Conservation (phyloP, 1,140 invertebrate species). For the Calephelis nemesis region DNA sequence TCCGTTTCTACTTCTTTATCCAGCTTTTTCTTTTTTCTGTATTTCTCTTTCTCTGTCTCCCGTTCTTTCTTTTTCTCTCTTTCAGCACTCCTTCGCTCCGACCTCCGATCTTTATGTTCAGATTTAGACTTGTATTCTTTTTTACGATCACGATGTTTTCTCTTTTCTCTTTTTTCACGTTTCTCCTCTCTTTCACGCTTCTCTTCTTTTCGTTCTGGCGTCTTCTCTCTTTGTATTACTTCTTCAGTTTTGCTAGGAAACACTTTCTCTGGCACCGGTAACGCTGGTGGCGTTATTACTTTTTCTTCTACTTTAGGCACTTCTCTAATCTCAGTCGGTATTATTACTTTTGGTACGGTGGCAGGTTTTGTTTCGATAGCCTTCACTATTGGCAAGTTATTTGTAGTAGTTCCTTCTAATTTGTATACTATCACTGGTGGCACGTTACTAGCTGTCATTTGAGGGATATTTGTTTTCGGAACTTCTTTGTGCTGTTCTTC, state of each 20-base stretch:
- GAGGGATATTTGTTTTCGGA: conserved; percentile 40
- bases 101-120: conserved; percentile 45
- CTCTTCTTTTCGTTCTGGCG: conserved; percentile 34
- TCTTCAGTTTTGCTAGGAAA: conserved; percentile 26
- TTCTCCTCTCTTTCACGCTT: conserved; percentile 31
- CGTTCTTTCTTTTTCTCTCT: conserved; percentile 40
- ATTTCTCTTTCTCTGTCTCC: conserved; percentile 39
- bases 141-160: conserved; percentile 49
- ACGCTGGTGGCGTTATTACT: conserved; percentile 13
- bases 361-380: conserved; percentile 38
- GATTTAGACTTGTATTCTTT: conserved; percentile 54
- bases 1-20: conserved; percentile 52
- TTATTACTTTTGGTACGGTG: conserved; percentile 25
- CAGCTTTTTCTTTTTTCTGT: conserved; percentile 45
- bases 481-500: conserved; percentile 37
- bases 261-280: conserved; percentile 21
- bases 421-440: conserved; percentile 63
- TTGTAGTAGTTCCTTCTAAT: conserved; percentile 44
- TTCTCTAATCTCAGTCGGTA: conserved; percentile 37
- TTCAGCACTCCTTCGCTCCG: conserved; percentile 38
- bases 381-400: conserved; percentile 45
- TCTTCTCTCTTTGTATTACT: conserved; percentile 28
- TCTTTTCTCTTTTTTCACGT: conserved; percentile 43
- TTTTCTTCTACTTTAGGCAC: conserved; percentile 32
- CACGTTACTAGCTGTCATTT: conserved; percentile 32